Evolutionary conservation across 2,113 vertebrate genomes (phyloP).

Genomic region (Egretta garzetta): DNA sequence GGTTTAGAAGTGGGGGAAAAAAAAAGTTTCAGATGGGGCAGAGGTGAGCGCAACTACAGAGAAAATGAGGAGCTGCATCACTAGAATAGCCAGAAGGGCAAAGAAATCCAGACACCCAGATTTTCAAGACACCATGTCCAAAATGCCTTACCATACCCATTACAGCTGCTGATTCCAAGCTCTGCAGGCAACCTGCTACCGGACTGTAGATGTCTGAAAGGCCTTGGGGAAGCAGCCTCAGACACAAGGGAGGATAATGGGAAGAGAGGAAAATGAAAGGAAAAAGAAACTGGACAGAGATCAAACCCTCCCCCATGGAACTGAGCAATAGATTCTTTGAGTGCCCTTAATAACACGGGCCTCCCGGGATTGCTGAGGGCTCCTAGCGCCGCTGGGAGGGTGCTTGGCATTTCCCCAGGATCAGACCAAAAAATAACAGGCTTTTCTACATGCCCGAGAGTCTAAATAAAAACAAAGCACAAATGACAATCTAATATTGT

Average conservation of each 20-base stretch:
- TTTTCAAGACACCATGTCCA: background rate
- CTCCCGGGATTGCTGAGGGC: background rate
- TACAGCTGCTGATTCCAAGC: background rate
- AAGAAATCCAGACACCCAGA: background rate
- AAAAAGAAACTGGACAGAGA: conserved; percentile 44
- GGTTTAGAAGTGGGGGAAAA: background rate
- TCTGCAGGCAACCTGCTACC: background rate
- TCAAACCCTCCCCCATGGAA: background rate
- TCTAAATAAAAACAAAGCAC: background rate
- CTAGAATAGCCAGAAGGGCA: background rate
- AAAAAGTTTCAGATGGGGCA: background rate
- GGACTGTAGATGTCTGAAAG: background rate
- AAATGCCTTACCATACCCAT: background rate
- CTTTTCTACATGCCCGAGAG: background rate
- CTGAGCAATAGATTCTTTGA: background rate
- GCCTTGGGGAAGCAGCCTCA: conserved; percentile 5
- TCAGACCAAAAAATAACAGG: background rate
- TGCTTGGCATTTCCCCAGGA: background rate
- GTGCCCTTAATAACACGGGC: background rate
- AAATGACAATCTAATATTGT: background rate
- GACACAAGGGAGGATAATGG: background rate
- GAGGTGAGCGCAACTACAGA: background rate
- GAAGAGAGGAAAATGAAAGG: conserved; percentile 23
- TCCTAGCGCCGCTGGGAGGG: background rate
- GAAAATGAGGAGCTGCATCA: background rate